Evolutionary conservation across 2,113 vertebrate species (phyloP).

Genomic region (Turnix velox): DNA sequence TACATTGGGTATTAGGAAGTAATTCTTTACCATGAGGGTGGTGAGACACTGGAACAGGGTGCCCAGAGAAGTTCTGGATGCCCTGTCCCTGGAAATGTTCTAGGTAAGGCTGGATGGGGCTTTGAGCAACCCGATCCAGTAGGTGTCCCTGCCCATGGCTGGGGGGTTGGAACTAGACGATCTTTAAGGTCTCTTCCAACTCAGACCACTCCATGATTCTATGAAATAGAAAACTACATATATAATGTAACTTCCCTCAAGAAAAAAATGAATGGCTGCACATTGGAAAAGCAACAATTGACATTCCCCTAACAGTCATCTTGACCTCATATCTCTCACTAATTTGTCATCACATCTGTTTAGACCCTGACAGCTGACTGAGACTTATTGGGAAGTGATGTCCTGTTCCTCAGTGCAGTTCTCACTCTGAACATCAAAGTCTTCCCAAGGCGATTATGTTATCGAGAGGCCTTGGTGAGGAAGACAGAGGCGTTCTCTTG

Average conservation of each 20-base stretch:
- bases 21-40: not conserved
- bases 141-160: not conserved
- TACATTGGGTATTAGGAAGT: not conserved
- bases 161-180: not conserved
- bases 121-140: not conserved
- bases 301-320: not conserved
- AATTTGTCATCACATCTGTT: fast-evolving
- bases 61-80: not conserved
- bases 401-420: fast-evolving
- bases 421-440: fast-evolving
- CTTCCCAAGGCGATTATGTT: not conserved
- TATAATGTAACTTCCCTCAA: not conserved
- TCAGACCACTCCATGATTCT: not conserved
- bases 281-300: fast-evolving
- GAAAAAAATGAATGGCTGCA: fast-evolving
- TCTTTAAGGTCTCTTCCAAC: not conserved
- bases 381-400: no score
- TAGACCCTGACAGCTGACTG: not conserved
- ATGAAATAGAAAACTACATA: not conserved
- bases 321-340: fast-evolving
- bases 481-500: no score
- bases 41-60: not conserved
- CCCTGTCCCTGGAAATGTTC: not conserved
- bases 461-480: fast-evolving
- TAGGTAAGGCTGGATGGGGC: not conserved